Base-by-base conservation (phyloP, 35 echinoderm and acorn worm genomes). In the Acanthaster planci region DNA sequence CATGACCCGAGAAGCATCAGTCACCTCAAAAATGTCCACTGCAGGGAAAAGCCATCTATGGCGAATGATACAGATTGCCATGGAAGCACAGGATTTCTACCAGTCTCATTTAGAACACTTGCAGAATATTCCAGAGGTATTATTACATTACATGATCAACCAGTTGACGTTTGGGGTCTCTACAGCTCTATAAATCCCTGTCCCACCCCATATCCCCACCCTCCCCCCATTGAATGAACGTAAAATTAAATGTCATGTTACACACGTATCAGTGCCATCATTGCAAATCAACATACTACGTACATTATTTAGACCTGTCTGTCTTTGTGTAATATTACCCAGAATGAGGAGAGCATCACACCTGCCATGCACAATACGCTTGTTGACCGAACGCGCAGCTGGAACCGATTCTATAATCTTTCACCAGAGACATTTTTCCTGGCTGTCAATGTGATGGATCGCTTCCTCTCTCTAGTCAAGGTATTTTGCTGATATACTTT, bases 401-500 rank as follows among this genome's bases (percentile, higher is more conserved):
- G 92, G 26, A 78, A 68, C 3, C 21, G 94, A 38, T 97, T 92
- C 55, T 97, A 92, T 86, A 60, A 84, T 26, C 86, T 88, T 17
- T 92, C 90, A 54, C 38, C 94, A 77, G 85, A 97, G 60, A 87
- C 94, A 34, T 97, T 97, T 78, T 92, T 95, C 59, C 67, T 97
- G 38, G 86, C 86, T 18, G 94, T 92, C 80, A 92, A 78, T 78
- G 92, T 88, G 29, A 87, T 97, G 83, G 94, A 97, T 77, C 84
- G 87, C 67, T 97, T 97, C 60, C 86, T 97, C 16, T 97, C 94
- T 4, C 55, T 97, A 60, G 89, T 92, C 29, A 97, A 97, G 90
- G 94, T 97, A 78, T n/a, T n/a, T n/a, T n/a, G n/a, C n/a, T n/a
- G n/a, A n/a, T n/a, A n/a, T n/a, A n/a, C n/a, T n/a, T n/a, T n/a